A percentile compares a stretch with the other conserved stretches of the same genome.
Conservation (phyloP, 2,888 invertebrate species). For the Agrochola lota region DNA sequence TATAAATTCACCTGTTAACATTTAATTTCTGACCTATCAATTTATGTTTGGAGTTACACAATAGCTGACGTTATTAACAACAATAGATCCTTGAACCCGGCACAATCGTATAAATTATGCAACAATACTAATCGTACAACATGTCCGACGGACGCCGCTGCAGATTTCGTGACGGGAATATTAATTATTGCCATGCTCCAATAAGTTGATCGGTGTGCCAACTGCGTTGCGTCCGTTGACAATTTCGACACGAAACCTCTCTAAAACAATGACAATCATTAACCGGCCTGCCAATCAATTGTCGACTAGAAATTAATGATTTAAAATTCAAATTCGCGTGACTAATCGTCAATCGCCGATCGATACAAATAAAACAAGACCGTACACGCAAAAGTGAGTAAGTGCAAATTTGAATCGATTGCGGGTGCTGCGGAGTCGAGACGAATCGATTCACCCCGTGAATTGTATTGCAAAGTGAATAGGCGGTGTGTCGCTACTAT, state of each 20-base stretch:
- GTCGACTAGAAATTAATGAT: conserved; percentile 75
- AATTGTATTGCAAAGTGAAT: conserved; percentile 85
- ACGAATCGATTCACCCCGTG: conserved; percentile 86
- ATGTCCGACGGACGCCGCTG: conserved; percentile 76
- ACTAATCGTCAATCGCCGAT: conserved; percentile 68
- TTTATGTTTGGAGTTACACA: conserved; percentile 67
- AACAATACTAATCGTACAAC: conserved; percentile 80
- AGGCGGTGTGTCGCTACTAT: conserved; percentile 66
- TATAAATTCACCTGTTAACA: conserved; percentile 55
- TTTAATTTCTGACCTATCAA: conserved; percentile 66
- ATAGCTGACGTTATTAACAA: conserved; percentile 67
- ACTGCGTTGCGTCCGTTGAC: conserved; percentile 78
- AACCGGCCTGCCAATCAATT: conserved; percentile 72
- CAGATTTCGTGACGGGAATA: conserved; percentile 84
- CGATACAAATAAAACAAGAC: conserved; percentile 78
- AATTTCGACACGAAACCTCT: conserved; percentile 82
- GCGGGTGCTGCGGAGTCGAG: conserved; percentile 75
- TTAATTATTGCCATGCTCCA: conserved; percentile 87
- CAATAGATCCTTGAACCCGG: conserved; percentile 76
- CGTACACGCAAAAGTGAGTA: conserved; percentile 78
- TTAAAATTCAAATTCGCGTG: conserved; percentile 75
- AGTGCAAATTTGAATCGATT: conserved; percentile 81
- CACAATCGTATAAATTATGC: conserved; percentile 79
- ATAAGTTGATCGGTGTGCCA: conserved; percentile 86
- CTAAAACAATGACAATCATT: conserved; percentile 86